Evolutionary conservation across 2,113 vertebrate genomes (phyloP).

Genomic region (Condylura cristata): DNA sequence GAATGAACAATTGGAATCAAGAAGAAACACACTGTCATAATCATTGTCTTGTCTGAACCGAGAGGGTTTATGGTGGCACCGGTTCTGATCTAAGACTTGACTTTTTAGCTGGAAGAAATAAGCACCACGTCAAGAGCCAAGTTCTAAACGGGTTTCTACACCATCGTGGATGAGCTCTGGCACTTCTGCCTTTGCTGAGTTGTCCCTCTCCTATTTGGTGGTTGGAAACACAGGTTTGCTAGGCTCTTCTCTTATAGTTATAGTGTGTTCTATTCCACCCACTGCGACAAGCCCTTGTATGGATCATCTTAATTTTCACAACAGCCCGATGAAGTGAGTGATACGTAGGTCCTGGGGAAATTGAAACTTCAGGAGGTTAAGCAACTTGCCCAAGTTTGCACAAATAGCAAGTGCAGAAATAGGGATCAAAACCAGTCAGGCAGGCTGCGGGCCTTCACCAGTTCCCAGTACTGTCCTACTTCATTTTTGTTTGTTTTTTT

Average conservation of each 20-base stretch:
- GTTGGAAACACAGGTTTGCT: background rate
- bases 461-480: background rate
- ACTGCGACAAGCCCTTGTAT: background rate
- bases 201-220: background rate
- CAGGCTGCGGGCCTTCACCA: background rate
- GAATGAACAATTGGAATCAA: background rate
- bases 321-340: background rate
- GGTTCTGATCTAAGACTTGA: background rate
- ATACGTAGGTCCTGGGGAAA: background rate
- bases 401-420: background rate
- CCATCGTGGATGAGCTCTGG: background rate
- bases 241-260: background rate
- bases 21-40: rapidly evolving
- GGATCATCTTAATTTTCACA: constrained; percentile 38
- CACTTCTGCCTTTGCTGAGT: background rate
- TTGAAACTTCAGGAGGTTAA: background rate
- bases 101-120: background rate
- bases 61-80: background rate
- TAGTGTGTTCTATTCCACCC: background rate
- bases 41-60: background rate
- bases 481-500: background rate
- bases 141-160: background rate
- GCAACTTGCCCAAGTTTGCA: background rate
- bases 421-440: background rate
- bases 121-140: background rate